Percentiles rank a stretch among this genome's conserved stretches.
These are phyloP conservation scores for Oryctes rhinoceros DNA, from an alignment of 1,140 invertebrate genomes.

Conservation along the genomic window DNA sequence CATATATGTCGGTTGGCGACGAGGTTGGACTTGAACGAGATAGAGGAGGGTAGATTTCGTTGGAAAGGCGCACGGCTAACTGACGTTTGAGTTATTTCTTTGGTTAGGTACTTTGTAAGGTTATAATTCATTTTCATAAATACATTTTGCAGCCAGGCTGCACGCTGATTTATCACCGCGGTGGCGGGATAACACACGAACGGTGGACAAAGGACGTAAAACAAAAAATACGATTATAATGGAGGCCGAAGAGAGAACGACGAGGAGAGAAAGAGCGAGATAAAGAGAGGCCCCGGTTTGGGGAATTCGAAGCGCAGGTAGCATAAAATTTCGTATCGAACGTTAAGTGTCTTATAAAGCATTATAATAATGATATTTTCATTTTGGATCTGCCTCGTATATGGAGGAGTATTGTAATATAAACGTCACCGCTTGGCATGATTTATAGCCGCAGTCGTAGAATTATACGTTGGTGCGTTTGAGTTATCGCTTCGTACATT, in stretches of 20 bases:
- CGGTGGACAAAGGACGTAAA: conserved; percentile 24
- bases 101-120: conserved; percentile 27
- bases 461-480: not conserved
- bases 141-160: conserved; percentile 23
- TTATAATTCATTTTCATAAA: conserved; percentile 37
- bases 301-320: conserved; percentile 6
- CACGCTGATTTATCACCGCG: conserved; percentile 22
- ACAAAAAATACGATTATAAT: conserved; percentile 20
- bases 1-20: not conserved
- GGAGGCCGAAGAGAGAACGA: not conserved
- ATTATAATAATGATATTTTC: conserved; percentile 16
- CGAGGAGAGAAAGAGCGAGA: not conserved
- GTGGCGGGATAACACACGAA: conserved; percentile 16
- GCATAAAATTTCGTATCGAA: not conserved
- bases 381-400: not conserved
- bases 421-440: not conserved
- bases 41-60: not conserved
- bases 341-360: conserved; percentile 15
- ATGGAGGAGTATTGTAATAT: not conserved
- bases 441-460: not conserved
- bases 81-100: conserved; percentile 36
- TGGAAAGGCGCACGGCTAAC: conserved; percentile 6
- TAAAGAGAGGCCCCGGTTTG: not conserved
- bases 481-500: not conserved
- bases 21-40: not conserved